A percentile compares a stretch with the other conserved stretches of the same genome.
Conservation (phyloP, 2,888 invertebrate genomes). For the Cactoblastis cactorum region DNA sequence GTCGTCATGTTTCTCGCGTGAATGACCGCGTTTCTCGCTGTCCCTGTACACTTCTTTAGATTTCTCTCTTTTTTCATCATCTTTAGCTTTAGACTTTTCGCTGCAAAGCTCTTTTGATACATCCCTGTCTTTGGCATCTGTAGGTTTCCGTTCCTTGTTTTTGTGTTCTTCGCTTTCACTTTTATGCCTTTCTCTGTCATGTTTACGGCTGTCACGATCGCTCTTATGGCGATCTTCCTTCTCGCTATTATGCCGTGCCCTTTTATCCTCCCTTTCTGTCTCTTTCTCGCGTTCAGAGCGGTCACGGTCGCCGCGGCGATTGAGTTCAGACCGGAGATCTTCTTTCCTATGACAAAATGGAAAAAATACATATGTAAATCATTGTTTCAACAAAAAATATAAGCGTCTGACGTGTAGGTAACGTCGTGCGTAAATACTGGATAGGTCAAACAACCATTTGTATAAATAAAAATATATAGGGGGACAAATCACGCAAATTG, state of each 20-base stretch:
- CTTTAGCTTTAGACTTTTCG: not conserved
- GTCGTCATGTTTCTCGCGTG: not conserved
- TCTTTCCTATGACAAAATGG: slow-evolving; percentile 36
- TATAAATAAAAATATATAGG: no score
- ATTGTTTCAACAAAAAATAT: no score
- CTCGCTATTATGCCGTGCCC: slow-evolving; percentile 27
- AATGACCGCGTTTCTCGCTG: not conserved
- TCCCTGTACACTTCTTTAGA: not conserved
- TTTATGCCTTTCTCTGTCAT: not conserved
- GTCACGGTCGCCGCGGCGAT: slow-evolving; percentile 18
- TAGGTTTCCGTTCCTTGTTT: not conserved
- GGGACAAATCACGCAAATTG: no score
- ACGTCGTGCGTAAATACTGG: no score
- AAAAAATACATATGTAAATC: not conserved
- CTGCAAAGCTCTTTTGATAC: not conserved
- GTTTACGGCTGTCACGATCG: slow-evolving; percentile 13
- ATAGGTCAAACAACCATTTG: no score
- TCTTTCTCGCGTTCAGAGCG: slow-evolving; percentile 26
- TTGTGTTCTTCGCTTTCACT: not conserved
- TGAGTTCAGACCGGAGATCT: slow-evolving; percentile 22
- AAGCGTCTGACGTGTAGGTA: no score
- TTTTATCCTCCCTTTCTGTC: slow-evolving; percentile 26
- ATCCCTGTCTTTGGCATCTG: not conserved
- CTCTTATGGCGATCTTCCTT: slow-evolving; percentile 22
- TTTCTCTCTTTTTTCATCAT: not conserved